These are phyloP conservation scores for Lethocerus indicus DNA, from an alignment of 1,140 invertebrate genomes.

Conservation along the genomic window DNA sequence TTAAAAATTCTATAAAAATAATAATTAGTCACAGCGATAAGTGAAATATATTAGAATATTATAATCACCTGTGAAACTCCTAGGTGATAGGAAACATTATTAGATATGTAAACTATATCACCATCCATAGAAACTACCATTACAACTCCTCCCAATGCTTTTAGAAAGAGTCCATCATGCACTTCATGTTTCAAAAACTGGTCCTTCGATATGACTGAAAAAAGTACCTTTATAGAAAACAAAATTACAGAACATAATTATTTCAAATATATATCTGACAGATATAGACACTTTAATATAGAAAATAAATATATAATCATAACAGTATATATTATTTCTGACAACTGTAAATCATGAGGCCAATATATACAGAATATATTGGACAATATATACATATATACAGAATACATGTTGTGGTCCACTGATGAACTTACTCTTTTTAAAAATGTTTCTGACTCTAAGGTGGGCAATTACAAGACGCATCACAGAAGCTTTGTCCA, in stretches of 20 bases:
- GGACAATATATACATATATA: no score
- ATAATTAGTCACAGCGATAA: neutral
- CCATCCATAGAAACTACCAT: slow-evolving; percentile 71
- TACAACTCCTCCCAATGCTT: slow-evolving; percentile 78
- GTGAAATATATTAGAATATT: neutral
- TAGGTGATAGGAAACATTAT: slow-evolving; percentile 76
- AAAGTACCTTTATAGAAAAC: slow-evolving; percentile 3
- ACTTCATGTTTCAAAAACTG: slow-evolving; percentile 24
- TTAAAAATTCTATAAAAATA: neutral
- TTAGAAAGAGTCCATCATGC: slow-evolving; percentile 43
- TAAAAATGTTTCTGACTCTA: slow-evolving; percentile 64
- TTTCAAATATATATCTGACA: no score
- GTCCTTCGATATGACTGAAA: slow-evolving; percentile 9
- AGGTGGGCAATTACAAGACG: slow-evolving; percentile 82
- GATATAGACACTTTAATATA: no score
- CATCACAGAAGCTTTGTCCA: slow-evolving; percentile 94
- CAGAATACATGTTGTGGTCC: slow-evolving; percentile 13
- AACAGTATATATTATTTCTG: no score
- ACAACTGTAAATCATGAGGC: no score
- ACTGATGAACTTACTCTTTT: slow-evolving; percentile 37
- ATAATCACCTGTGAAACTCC: slow-evolving; percentile 68
- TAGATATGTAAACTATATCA: slow-evolving; percentile 78
- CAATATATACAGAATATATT: no score
- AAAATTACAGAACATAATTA: slow-evolving; percentile 10
- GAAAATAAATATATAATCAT: no score